A percentile compares a stretch with the other conserved stretches of the same genome.
Conservation (phyloP, 1,140 invertebrate genomes). For the Leguminivora glycinivorella region DNA sequence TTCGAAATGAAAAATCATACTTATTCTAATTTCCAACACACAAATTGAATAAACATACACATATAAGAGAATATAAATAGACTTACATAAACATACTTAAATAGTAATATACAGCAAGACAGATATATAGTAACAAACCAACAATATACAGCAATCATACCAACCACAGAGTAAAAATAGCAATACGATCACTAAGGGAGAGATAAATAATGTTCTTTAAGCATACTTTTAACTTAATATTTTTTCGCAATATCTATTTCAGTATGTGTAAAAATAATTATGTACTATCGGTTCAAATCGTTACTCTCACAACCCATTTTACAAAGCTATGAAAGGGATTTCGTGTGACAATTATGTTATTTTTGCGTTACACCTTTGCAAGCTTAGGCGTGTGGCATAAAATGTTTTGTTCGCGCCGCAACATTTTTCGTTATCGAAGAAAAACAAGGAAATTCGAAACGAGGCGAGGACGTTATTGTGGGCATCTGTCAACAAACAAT, state of each 20-base stretch:
- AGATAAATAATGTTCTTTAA: too few relatives aligned
- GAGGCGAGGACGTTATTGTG: slow-evolving; percentile 3
- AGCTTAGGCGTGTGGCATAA: neutral
- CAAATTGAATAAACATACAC: too few relatives aligned
- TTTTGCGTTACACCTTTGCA: neutral
- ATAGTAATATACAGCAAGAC: too few relatives aligned
- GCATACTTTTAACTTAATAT: neutral
- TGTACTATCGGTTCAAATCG: neutral
- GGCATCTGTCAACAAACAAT: slow-evolving; percentile 14
- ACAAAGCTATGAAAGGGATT: neutral
- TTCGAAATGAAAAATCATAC: too few relatives aligned
- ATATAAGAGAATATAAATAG: too few relatives aligned
- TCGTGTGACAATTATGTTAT: neutral
- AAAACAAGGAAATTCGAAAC: slow-evolving; percentile 12
- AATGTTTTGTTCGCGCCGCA: neutral
- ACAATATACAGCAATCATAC: too few relatives aligned
- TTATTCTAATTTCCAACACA: too few relatives aligned
- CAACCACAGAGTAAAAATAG: too few relatives aligned
- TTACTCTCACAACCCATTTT: neutral
- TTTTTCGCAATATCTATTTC: too few relatives aligned
- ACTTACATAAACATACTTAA: too few relatives aligned
- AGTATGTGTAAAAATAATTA: neutral
- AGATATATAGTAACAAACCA: too few relatives aligned
- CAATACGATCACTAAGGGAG: too few relatives aligned
- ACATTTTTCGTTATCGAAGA: slow-evolving; percentile 10